Percentiles rank a stretch among this genome's conserved stretches.
Evolutionary conservation across 2,113 vertebrate genomes (phyloP).

Genomic region (Catagonus wagneri): DNA sequence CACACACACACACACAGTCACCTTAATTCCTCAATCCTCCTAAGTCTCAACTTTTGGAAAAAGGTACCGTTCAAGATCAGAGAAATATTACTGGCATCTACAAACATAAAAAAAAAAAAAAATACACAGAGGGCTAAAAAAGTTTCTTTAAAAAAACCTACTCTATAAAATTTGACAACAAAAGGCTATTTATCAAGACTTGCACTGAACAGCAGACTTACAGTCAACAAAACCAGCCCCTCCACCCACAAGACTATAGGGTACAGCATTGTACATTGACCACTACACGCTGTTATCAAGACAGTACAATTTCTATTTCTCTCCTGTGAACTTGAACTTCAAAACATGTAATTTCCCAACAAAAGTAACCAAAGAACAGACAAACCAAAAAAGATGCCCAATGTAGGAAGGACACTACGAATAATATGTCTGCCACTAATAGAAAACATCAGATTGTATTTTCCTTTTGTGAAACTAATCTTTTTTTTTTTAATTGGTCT

Average conservation of each 20-base stretch:
- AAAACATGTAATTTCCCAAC: conserved; percentile 14
- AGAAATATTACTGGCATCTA: conserved; percentile 31
- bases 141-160: not conserved
- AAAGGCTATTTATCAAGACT: conserved; percentile 25
- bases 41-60: conserved; percentile 44
- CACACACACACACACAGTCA: too few relatives aligned
- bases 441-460: not conserved
- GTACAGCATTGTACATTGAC: not conserved
- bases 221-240: not conserved
- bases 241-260: not conserved
- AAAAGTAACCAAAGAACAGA: conserved; percentile 23
- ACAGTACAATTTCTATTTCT: conserved; percentile 8
- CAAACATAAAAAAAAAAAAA: not conserved
- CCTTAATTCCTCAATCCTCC: conserved; percentile 34
- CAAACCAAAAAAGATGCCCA: conserved; percentile 30
- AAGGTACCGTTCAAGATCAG: not conserved
- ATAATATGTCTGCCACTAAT: not conserved
- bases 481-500: too few relatives aligned
- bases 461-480: not conserved
- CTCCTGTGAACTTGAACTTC: conserved; percentile 21
- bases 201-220: not conserved
- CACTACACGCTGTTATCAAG: not conserved
- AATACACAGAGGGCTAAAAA: not conserved
- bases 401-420: not conserved
- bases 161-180: not conserved